phyloP scores from a whole-genome alignment of 2,888 invertebrate genomes.

The Chrysolina oricalcia region DNA sequence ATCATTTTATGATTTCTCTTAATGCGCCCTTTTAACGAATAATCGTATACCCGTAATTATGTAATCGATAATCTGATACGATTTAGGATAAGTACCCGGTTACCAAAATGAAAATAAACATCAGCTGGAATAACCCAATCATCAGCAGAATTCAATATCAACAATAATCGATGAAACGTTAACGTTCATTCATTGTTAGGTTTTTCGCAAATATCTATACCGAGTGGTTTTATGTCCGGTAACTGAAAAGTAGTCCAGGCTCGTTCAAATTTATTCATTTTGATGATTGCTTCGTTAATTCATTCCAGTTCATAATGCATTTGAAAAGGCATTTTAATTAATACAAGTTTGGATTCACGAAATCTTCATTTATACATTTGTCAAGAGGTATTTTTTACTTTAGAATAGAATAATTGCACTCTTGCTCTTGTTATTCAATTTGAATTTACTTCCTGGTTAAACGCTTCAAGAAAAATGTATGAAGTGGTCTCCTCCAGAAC shows the following conservation, averaged over 20 bases:
- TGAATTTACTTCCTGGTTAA: no score
- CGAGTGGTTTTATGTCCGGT: constrained; percentile 4
- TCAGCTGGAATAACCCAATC: neutral
- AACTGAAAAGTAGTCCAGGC: neutral
- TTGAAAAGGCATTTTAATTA: neutral
- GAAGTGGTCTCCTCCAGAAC: no score
- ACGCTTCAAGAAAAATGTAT: no score
- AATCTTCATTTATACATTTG: neutral
- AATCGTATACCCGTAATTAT: no score
- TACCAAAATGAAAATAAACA: constrained; percentile 4
- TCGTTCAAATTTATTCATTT: constrained; percentile 4
- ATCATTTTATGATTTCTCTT: no score
- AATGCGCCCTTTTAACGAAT: no score
- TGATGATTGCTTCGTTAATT: constrained; percentile 9
- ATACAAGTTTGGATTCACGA: neutral
- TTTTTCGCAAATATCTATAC: constrained; percentile 3
- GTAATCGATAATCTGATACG: no score
- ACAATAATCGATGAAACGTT: no score
- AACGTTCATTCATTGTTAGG: no score
- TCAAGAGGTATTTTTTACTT: neutral
- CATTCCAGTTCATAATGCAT: neutral
- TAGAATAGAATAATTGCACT: neutral
- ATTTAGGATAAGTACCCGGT: neutral
- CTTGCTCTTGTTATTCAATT: neutral
- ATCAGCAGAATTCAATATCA: constrained; percentile 12